These are phyloP conservation scores for Parotocinclus haroldoi DNA, from an alignment of 2,797 vertebrate genomes.

Conservation along the genomic window DNA sequence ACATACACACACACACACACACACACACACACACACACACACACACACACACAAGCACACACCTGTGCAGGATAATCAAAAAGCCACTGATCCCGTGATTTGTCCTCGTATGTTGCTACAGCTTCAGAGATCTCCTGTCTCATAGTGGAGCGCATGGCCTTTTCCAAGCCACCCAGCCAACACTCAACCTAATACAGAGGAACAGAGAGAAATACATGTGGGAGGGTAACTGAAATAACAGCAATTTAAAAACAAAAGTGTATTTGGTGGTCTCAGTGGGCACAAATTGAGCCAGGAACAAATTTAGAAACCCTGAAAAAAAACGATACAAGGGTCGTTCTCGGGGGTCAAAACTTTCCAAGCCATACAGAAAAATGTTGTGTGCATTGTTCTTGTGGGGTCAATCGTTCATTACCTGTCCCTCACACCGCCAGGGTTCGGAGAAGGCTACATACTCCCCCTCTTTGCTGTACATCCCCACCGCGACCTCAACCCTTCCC, in stretches of 20 bases:
- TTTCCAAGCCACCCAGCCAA: constrained; percentile 67
- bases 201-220: neutral
- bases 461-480: constrained; percentile 77
- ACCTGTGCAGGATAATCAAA: constrained; percentile 72
- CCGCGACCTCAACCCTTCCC: constrained; percentile 47
- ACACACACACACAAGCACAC: constrained; percentile 22
- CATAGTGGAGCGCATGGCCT: constrained; percentile 64
- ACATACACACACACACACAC: no score
- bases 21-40: constrained; percentile 8
- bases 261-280: neutral
- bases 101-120: constrained; percentile 69
- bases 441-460: constrained; percentile 73
- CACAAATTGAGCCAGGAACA: no score
- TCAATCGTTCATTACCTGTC: constrained; percentile 58
- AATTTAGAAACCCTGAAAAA: no score
- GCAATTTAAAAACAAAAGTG: no score
- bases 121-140: constrained; percentile 72
- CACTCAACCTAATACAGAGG: constrained; percentile 59
- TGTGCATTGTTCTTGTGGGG: constrained; percentile 14
- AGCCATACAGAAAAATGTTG: neutral
- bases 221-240: no score
- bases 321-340: no score
- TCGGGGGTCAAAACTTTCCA: no score
- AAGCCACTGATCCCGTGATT: constrained; percentile 71
- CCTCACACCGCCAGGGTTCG: constrained; percentile 66